Conservation (phyloP, 2,888 invertebrate genomes). For the Oscheius sp. region DNA sequence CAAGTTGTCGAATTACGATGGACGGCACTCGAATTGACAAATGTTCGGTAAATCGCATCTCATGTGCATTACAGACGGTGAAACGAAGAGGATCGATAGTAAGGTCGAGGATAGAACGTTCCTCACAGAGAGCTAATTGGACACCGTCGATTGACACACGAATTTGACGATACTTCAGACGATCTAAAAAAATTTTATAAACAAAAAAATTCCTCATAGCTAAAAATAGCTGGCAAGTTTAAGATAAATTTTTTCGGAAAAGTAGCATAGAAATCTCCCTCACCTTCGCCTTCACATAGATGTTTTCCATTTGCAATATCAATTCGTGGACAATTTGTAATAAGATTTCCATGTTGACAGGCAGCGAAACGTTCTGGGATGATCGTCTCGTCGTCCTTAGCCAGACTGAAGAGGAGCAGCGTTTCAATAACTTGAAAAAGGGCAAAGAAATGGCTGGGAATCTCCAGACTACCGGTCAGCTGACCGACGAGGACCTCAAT, state of each 20-base stretch:
- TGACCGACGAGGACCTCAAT: slow-evolving; percentile 92
- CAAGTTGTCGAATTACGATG: slow-evolving; percentile 41
- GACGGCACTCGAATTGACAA: slow-evolving; percentile 49
- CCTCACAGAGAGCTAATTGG: slow-evolving; percentile 89
- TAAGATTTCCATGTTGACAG: slow-evolving; percentile 72
- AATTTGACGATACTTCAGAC: slow-evolving; percentile 73
- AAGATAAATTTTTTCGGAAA: too few species aligned
- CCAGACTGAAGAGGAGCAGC: slow-evolving; percentile 83
- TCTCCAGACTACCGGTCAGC: slow-evolving; percentile 86
- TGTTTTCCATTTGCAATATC: neutral
- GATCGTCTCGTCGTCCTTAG: slow-evolving; percentile 87
- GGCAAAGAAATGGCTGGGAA: slow-evolving; percentile 77
- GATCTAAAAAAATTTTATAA: neutral
- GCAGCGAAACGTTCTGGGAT: slow-evolving; percentile 79
- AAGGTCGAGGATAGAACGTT: slow-evolving; percentile 41
- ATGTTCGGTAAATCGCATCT: slow-evolving; percentile 54
- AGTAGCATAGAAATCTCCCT: neutral
- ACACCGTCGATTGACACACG: slow-evolving; percentile 87
- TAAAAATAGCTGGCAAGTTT: too few species aligned
- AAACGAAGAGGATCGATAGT: slow-evolving; percentile 49
- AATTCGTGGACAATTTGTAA: slow-evolving; percentile 8
- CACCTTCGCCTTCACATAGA: slow-evolving; percentile 29
- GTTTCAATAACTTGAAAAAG: slow-evolving; percentile 88
- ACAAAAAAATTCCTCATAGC: too few species aligned
- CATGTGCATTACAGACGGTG: slow-evolving; percentile 63